These are phyloP conservation scores for Macrobrachium rosenbergii DNA, from an alignment of 1,140 invertebrate genomes.

Conservation along the genomic window DNA sequence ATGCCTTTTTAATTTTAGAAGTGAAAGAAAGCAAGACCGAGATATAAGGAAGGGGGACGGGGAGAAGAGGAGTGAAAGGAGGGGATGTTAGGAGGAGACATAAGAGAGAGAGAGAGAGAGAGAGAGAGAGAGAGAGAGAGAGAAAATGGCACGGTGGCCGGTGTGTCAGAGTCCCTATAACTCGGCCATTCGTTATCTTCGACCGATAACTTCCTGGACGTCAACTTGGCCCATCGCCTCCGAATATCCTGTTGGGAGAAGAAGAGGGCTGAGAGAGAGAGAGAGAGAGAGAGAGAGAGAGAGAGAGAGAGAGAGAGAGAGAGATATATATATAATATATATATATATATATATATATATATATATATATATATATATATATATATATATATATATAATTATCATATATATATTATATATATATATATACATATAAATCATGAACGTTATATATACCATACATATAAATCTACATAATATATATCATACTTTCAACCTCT, in stretches of 20 bases:
- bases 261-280: conserved; percentile 21
- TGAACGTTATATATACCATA: neutral
- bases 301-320: neutral
- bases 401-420: no score
- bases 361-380: neutral
- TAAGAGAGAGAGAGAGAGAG: conserved; percentile 30
- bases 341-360: neutral
- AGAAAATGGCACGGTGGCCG: neutral
- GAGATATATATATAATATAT: neutral
- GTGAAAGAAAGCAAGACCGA: no score
- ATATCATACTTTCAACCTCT: no score
- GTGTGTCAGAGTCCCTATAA: no score
- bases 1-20: neutral
- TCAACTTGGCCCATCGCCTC: neutral
- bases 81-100: neutral
- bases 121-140: conserved; percentile 3
- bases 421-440: no score
- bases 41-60: no score
- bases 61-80: conserved; percentile 4
- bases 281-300: conserved; percentile 46
- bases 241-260: neutral
- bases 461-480: no score
- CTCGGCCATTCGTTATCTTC: no score
- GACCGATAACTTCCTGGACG: neutral
- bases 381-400: neutral